Conservation (phyloP, 2,113 vertebrate genomes). For the Rissa tridactyla region DNA sequence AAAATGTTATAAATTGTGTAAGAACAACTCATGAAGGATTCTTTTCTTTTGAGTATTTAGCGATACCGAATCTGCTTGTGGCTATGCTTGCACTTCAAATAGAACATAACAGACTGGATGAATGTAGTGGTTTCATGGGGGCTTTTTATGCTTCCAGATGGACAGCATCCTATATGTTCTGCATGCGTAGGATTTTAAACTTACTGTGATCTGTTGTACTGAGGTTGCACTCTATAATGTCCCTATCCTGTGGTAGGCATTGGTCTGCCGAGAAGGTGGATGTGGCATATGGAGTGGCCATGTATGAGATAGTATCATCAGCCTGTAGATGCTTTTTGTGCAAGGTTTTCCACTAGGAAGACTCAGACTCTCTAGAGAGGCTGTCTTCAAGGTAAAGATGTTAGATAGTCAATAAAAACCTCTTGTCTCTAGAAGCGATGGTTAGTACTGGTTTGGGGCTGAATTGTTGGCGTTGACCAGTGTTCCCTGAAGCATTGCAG, state of each 20-base stretch:
- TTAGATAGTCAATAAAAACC: background rate
- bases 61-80: background rate
- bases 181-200: background rate
- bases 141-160: background rate
- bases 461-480: background rate
- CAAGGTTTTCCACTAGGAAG: background rate
- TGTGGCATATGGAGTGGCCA: background rate
- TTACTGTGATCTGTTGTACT: accelerated
- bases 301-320: background rate
- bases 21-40: background rate
- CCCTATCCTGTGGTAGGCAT: accelerated
- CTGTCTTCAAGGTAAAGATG: background rate
- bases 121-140: background rate
- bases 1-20: background rate
- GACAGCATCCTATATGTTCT: background rate
- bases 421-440: background rate
- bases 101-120: background rate
- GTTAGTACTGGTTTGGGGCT: background rate
- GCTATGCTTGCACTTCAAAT: background rate
- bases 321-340: background rate
- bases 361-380: background rate
- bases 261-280: background rate
- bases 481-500: background rate
- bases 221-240: background rate
- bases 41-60: background rate